phyloP scores from a whole-genome alignment of 2,797 vertebrate species.

The Eospalax fontanierii region DNA sequence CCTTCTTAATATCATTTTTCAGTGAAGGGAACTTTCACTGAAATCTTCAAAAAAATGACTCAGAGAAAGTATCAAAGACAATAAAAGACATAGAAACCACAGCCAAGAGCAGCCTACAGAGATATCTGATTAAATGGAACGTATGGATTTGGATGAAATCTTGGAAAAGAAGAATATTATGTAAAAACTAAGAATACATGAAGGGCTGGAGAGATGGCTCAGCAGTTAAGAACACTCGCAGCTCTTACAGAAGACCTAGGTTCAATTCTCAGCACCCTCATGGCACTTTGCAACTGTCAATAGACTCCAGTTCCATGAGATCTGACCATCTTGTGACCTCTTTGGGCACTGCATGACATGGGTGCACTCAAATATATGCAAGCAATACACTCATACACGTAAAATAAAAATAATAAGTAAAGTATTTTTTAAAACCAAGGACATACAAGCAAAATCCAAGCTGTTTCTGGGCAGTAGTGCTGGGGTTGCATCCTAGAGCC shows the following conservation, averaged over 20 bases:
- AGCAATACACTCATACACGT: too few relatives aligned
- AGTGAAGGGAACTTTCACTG: not conserved
- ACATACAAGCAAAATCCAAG: not conserved
- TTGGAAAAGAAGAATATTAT: not conserved
- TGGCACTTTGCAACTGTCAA: too few relatives aligned
- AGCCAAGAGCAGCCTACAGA: not conserved
- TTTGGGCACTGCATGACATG: too few relatives aligned
- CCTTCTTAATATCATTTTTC: not conserved
- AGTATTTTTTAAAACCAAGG: not conserved
- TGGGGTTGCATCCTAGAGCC: not conserved
- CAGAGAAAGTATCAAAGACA: not conserved
- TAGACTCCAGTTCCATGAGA: too few relatives aligned
- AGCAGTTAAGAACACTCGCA: too few relatives aligned
- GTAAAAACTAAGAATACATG: not conserved
- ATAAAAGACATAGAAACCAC: not conserved
- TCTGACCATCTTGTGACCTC: too few relatives aligned
- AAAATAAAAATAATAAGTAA: too few relatives aligned
- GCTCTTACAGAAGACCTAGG: too few relatives aligned
- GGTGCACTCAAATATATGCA: too few relatives aligned
- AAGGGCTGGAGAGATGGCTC: not conserved
- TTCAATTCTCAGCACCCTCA: too few relatives aligned
- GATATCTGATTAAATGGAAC: not conserved
- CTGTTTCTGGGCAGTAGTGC: not conserved
- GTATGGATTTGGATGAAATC: not conserved
- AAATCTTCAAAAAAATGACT: not conserved